These are phyloP conservation scores for Paramormyrops kingsleyae DNA, from an alignment of 2,113 vertebrate species.

Conservation along the genomic window DNA sequence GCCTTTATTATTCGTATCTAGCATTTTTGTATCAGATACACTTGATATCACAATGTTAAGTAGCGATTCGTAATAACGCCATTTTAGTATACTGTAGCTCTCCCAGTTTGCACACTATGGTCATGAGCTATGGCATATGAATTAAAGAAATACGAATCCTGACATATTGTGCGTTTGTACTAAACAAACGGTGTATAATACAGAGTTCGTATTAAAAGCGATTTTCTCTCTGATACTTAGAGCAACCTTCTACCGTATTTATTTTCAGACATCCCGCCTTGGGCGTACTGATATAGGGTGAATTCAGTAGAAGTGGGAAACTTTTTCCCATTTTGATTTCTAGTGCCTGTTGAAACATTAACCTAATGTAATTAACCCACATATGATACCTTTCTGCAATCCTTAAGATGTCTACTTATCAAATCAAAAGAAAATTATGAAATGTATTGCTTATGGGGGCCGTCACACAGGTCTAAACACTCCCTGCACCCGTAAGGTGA, in stretches of 20 bases:
- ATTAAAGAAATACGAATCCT: neutral
- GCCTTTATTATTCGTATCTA: neutral
- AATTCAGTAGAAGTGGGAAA: too few species aligned
- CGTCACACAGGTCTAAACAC: too few species aligned
- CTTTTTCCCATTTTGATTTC: too few species aligned
- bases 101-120: neutral
- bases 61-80: neutral
- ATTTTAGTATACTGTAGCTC: neutral
- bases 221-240: neutral
- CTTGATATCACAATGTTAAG: neutral
- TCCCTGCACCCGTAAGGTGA: too few species aligned
- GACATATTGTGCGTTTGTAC: neutral
- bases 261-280: neutral
- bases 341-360: too few species aligned
- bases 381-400: too few species aligned
- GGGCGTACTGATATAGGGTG: neutral
- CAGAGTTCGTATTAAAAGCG: neutral
- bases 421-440: too few species aligned
- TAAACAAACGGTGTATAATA: neutral
- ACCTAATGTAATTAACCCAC: too few species aligned
- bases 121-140: neutral
- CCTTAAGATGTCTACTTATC: too few species aligned
- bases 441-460: too few species aligned
- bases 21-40: neutral
- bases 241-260: neutral